Percentiles rank a stretch among this genome's conserved stretches.
Conservation (phyloP, 2,888 invertebrate species). For the Drosophila nr. medialis region DNA sequence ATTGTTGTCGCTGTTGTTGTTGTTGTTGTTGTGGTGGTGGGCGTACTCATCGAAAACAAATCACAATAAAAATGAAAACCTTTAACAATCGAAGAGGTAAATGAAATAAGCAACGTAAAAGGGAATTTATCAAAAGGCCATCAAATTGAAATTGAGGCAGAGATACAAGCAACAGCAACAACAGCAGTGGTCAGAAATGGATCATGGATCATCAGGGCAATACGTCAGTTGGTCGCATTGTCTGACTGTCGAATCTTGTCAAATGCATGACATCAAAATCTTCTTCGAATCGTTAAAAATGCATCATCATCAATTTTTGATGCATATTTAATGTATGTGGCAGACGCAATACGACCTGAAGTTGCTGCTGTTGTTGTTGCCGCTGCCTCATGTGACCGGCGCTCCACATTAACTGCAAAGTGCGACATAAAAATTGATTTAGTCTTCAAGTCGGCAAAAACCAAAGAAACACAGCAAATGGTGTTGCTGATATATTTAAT, state of each 20-base stretch:
- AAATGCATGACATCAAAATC: conserved; percentile 74
- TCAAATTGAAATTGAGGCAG: conserved; percentile 73
- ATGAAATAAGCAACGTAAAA: conserved; percentile 6
- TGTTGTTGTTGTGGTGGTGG: conserved; percentile 25
- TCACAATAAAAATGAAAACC: conserved; percentile 27
- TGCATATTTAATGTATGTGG: conserved; percentile 76
- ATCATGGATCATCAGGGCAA: conserved; percentile 44
- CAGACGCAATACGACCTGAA: conserved; percentile 17
- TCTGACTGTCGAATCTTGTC: conserved; percentile 67
- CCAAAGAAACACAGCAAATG: conserved; percentile 51
- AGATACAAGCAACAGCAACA: conserved; percentile 21
- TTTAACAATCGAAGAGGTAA: conserved; percentile 27
- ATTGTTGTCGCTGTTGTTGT: background rate
- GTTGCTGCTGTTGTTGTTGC: conserved; percentile 5
- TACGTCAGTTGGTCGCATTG: conserved; percentile 45
- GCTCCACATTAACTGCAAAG: conserved; percentile 70
- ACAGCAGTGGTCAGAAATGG: conserved; percentile 17
- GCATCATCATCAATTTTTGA: conserved; percentile 80
- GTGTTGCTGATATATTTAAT: conserved; percentile 29
- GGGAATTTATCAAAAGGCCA: conserved; percentile 64
- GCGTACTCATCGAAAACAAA: conserved; percentile 45
- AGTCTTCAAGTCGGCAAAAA: conserved; percentile 56
- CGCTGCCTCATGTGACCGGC: conserved; percentile 24
- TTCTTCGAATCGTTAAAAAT: conserved; percentile 76
- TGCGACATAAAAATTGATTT: conserved; percentile 78